A percentile compares a stretch with the other conserved stretches of the same genome.
Conservation (phyloP, 2,113 vertebrate species). For the Peromyscus maniculatus region DNA sequence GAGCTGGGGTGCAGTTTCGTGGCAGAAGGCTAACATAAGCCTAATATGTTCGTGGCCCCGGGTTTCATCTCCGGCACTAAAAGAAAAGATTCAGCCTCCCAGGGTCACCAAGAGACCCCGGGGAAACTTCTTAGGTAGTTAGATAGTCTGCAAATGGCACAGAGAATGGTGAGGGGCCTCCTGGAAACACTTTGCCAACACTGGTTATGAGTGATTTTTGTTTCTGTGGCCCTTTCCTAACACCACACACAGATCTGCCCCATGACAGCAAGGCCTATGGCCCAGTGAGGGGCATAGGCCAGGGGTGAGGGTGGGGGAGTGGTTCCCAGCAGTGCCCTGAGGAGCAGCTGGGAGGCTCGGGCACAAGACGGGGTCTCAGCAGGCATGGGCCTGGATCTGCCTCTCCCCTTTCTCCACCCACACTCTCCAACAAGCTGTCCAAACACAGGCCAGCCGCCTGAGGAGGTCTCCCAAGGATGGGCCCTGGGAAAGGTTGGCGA, state of each 20-base stretch:
- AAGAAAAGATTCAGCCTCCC: background rate
- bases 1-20: background rate
- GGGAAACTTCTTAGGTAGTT: background rate
- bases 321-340: background rate
- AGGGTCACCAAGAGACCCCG: background rate
- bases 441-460: constrained; percentile 90
- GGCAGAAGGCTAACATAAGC: background rate
- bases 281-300: background rate
- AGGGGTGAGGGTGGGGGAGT: background rate
- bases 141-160: background rate
- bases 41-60: background rate
- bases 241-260: background rate
- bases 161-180: background rate
- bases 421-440: constrained; percentile 92
- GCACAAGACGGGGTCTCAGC: background rate
- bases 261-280: background rate
- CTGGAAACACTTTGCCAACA: background rate
- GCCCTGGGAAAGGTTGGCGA: constrained; percentile 92
- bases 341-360: background rate
- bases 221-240: background rate
- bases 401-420: constrained; percentile 85
- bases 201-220: background rate
- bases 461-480: constrained; percentile 90
- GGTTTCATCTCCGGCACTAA: background rate
- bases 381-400: background rate